phyloP scores from a whole-genome alignment of 2,797 vertebrate species.

The Phyllotis vaccarum region DNA sequence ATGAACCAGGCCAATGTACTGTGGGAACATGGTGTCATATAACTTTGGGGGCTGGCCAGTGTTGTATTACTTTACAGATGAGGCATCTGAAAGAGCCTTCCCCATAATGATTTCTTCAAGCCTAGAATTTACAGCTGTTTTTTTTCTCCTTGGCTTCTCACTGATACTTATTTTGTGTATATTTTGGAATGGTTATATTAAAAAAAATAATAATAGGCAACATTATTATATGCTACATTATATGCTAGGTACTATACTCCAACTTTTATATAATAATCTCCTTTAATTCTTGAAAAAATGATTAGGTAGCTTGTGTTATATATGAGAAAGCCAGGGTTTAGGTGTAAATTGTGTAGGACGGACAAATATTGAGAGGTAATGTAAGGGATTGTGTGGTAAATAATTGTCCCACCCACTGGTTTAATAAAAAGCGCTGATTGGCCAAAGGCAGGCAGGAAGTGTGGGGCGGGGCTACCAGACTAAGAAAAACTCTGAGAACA shows the following conservation, averaged over 20 bases:
- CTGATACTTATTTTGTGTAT: constrained; percentile 11
- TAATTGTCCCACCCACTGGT: no score
- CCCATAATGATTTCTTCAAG: background rate
- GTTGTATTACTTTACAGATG: background rate
- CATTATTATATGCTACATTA: constrained; percentile 33
- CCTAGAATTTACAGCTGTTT: background rate
- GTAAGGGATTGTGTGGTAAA: no score
- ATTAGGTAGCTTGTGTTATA: background rate
- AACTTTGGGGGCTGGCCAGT: background rate
- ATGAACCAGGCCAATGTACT: background rate
- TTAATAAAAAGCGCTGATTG: no score
- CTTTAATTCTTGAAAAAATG: constrained; percentile 47
- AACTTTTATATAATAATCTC: constrained; percentile 9
- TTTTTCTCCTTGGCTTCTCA: background rate
- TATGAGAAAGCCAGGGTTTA: constrained; percentile 15
- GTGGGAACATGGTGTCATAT: background rate
- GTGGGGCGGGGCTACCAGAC: no score
- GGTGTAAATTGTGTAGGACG: constrained; percentile 37
- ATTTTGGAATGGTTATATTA: constrained; percentile 56
- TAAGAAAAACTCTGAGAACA: no score
- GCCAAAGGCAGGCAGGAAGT: no score
- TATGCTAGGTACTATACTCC: background rate
- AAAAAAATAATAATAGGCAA: background rate
- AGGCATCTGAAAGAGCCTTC: background rate
- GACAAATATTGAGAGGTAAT: background rate